These are phyloP conservation scores for Aleiodes sp. DNA, from an alignment of 1,140 invertebrate genomes.

Conservation along the genomic window DNA sequence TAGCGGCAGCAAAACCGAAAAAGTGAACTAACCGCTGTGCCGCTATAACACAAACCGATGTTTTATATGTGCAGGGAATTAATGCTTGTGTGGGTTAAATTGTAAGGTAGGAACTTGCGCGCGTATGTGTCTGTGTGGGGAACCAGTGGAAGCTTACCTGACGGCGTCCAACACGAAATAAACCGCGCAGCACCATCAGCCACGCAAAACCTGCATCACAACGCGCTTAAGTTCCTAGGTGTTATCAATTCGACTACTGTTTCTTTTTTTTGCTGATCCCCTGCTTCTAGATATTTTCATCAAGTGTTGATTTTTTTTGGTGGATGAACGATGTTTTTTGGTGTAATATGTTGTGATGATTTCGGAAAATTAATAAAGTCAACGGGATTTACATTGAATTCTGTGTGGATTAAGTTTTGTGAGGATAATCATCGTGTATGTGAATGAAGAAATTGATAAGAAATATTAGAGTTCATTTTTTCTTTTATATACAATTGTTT, in stretches of 20 bases:
- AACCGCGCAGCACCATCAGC: slow-evolving; percentile 54
- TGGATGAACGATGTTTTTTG: no score
- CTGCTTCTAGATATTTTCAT: no score
- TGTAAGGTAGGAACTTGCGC: slow-evolving; percentile 43
- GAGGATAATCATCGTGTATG: background rate
- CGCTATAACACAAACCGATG: slow-evolving; percentile 28
- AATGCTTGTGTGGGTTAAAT: slow-evolving; percentile 44
- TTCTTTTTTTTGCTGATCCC: no score
- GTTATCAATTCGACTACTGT: slow-evolving; percentile 11
- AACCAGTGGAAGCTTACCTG: slow-evolving; percentile 59
- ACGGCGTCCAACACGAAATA: slow-evolving; percentile 65
- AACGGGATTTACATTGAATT: no score
- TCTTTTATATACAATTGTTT: background rate
- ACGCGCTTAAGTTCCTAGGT: background rate
- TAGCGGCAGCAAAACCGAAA: slow-evolving; percentile 63
- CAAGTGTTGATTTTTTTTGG: no score
- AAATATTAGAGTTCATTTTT: background rate
- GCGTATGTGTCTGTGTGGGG: slow-evolving; percentile 56
- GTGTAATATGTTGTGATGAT: no score
- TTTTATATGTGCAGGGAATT: slow-evolving; percentile 30
- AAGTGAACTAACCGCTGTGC: slow-evolving; percentile 48
- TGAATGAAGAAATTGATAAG: background rate
- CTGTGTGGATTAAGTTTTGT: background rate
- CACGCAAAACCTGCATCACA: slow-evolving; percentile 39
- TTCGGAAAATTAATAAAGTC: no score